phyloP scores from a whole-genome alignment of 2,888 invertebrate species.

The Campaea margaritaria region DNA sequence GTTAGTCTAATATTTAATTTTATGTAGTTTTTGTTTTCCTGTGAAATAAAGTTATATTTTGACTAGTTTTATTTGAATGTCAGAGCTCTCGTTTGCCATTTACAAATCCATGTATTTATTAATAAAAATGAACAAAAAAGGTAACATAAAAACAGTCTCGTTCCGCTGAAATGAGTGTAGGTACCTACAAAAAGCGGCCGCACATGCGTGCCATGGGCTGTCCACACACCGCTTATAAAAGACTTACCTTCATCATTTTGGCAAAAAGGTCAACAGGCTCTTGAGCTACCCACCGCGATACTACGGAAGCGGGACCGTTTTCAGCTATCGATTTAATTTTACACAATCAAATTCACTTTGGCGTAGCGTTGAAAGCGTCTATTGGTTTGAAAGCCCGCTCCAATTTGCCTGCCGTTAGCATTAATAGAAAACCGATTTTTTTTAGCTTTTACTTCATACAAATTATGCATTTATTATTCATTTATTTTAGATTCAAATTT shows the following conservation, averaged over 20 bases:
- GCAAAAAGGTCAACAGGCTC: slow-evolving; percentile 43
- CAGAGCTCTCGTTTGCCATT: not conserved
- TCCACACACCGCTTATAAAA: slow-evolving; percentile 20
- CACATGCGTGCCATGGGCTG: slow-evolving; percentile 11
- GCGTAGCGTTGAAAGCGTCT: slow-evolving; percentile 27
- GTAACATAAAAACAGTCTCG: slow-evolving; percentile 15
- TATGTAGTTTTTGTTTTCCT: too few species aligned
- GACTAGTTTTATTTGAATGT: too few species aligned
- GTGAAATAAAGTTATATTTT: too few species aligned
- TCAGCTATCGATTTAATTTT: slow-evolving; percentile 43
- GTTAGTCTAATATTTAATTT: too few species aligned
- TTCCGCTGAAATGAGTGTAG: slow-evolving; percentile 8
- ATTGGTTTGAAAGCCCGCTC: slow-evolving; percentile 26
- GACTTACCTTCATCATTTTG: slow-evolving; percentile 29
- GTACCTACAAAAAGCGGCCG: slow-evolving; percentile 7
- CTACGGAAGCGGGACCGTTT: slow-evolving; percentile 38
- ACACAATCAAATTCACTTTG: slow-evolving; percentile 37
- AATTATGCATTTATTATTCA: too few species aligned
- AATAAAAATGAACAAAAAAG: too few species aligned
- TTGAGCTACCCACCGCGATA: slow-evolving; percentile 33
- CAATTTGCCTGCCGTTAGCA: slow-evolving; percentile 15
- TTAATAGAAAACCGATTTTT: slow-evolving; percentile 1
- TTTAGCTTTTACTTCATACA: too few species aligned
- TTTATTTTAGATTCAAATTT: too few species aligned
- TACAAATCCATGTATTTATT: too few species aligned